These are phyloP conservation scores for Acrocephalus arundinaceus DNA, from an alignment of 2,113 vertebrate species.

Conservation along the genomic window DNA sequence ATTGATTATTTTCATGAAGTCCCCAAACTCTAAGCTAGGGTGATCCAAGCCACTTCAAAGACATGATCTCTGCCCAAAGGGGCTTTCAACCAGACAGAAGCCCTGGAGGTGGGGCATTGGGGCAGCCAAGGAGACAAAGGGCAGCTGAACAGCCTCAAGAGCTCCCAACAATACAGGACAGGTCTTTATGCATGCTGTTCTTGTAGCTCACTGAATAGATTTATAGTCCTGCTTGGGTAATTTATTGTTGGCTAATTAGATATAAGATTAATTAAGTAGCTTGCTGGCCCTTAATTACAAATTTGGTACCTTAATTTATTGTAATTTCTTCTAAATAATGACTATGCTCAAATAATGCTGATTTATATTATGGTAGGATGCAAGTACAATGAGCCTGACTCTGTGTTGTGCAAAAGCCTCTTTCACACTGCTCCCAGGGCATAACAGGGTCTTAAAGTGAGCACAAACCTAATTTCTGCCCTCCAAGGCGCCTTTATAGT, in stretches of 20 bases:
- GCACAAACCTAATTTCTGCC: slow-evolving; percentile 13
- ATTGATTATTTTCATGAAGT: not conserved
- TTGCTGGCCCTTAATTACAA: slow-evolving; percentile 31
- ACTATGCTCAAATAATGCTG: not conserved
- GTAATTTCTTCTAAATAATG: slow-evolving; percentile 13
- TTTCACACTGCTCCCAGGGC: not conserved
- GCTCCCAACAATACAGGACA: not conserved
- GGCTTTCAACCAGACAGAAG: slow-evolving; percentile 20
- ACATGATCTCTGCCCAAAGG: not conserved
- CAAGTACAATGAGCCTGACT: not conserved
- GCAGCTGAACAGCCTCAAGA: not conserved
- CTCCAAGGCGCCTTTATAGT: not conserved
- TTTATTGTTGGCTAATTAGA: slow-evolving; percentile 47
- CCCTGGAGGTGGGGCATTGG: not conserved
- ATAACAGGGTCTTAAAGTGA: slow-evolving; percentile 21
- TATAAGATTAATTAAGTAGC: slow-evolving; percentile 51
- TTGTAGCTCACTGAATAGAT: slow-evolving; percentile 32
- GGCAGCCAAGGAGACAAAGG: not conserved
- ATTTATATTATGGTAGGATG: not conserved
- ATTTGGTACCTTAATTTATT: slow-evolving; percentile 33
- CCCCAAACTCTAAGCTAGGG: not conserved
- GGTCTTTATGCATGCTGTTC: not conserved
- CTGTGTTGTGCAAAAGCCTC: slow-evolving; percentile 2
- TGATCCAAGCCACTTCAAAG: slow-evolving; percentile 22
- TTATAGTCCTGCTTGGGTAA: slow-evolving; percentile 19